Base-by-base conservation (phyloP, 1,140 invertebrate species). In the Brachionus rubens region DNA sequence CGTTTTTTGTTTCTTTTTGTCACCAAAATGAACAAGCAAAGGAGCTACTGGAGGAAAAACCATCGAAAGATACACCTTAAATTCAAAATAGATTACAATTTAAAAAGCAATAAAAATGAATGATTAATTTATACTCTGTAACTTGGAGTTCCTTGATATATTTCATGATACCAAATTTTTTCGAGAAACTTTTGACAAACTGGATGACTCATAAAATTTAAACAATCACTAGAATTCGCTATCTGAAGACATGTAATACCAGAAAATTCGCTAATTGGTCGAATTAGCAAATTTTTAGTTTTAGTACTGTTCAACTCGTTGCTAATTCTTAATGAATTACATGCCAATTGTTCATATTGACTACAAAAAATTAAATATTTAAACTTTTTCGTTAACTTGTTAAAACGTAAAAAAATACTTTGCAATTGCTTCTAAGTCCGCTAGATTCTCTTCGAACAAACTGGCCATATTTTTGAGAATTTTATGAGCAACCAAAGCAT, bases 151-250 rank as follows among this genome's bases (percentile, higher is more conserved):
- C 26, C 46, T 6, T 43, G 68, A 21, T 50, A 36, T 9, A 72
- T 72, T 72, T 72, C 50, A n/a, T 72, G 68, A 72, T 52, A 72
- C 68, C 68, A 72, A 24, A 72, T 72, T 24, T 48, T 72, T 48
- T 40, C 30, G 6, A 72, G 19, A 50, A 72, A 54, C 14, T 72
- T 72, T 72, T 72, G 68, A 50, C 68, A 72, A 48, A 33, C 46
- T 0, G 43, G 68, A 41, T 72, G 68, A 28, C 68, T 72, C n/a
- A 72, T 19, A 19, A 72, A 72, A 16, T 50, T 72, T 9, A 50
- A 16, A 24, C 46, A 40, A 12, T 54, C 33, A 0, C 21, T 19
- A 3, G 46, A 54, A 24, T 50, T 72, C 19, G 68, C 68, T 19
- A 72, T 72, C 30, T 72, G 68, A 0, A 72, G 30, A 24, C 21